Evolutionary conservation across 2,888 invertebrate genomes (phyloP).

Genomic region (Boloria selene): DNA sequence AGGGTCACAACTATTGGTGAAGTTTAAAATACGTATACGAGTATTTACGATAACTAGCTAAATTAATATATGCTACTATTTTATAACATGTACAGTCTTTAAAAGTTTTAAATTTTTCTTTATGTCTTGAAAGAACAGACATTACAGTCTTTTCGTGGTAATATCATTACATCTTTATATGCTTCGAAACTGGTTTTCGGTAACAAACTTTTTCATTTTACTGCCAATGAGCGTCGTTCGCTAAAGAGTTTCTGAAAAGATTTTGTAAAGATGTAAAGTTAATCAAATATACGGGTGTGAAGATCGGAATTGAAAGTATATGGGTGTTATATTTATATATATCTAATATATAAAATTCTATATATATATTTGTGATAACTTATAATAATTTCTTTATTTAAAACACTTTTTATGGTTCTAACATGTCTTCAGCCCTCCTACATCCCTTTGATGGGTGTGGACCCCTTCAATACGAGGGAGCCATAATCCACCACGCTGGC

Average conservation of each 20-base stretch:
- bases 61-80: neutral
- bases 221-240: constrained; percentile 21
- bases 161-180: constrained; percentile 28
- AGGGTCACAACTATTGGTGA: too few relatives aligned
- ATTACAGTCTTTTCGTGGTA: constrained; percentile 7
- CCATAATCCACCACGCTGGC: too few relatives aligned
- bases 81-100: neutral
- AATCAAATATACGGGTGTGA: constrained; percentile 14
- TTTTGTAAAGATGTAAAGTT: constrained; percentile 15
- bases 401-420: too few relatives aligned
- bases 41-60: too few relatives aligned
- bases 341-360: too few relatives aligned
- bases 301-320: constrained; percentile 6
- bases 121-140: neutral
- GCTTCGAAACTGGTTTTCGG: constrained; percentile 19
- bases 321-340: neutral
- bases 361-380: too few relatives aligned
- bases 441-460: too few relatives aligned
- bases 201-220: constrained; percentile 28
- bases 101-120: constrained; percentile 4
- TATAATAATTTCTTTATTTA: too few relatives aligned
- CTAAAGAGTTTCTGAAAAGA: constrained; percentile 15
- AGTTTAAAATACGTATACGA: too few relatives aligned
- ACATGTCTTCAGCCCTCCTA: too few relatives aligned
- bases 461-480: too few relatives aligned